phyloP scores from a whole-genome alignment of 2,888 invertebrate genomes.

The Lasioglossum vierecki region DNA sequence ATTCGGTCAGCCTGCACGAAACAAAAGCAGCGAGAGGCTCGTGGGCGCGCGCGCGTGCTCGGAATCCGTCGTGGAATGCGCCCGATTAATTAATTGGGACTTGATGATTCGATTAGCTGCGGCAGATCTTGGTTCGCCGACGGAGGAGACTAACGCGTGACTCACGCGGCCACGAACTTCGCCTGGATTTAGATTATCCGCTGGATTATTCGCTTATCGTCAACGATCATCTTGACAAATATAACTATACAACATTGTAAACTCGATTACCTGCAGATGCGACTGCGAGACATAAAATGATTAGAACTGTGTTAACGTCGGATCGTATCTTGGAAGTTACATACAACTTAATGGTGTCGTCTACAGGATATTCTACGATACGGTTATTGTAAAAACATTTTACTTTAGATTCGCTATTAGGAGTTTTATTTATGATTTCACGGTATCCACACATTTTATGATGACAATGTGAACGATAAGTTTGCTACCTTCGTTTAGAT shows the following conservation, averaged over 20 bases:
- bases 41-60: conserved; percentile 14
- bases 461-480: not conserved
- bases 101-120: conserved; percentile 31
- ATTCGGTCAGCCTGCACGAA: conserved; percentile 20
- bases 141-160: not conserved
- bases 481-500: no score
- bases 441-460: no score
- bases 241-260: not conserved
- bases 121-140: not conserved
- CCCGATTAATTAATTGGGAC: conserved; percentile 44
- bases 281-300: not conserved
- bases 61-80: conserved; percentile 20
- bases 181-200: not conserved
- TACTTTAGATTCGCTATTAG: no score
- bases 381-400: no score
- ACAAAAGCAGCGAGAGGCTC: conserved; percentile 30
- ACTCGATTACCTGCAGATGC: not conserved
- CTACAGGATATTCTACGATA: no score
- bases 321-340: not conserved
- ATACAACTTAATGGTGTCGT: not conserved
- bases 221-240: not conserved
- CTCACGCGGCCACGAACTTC: conserved; percentile 3
- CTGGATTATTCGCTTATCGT: not conserved
- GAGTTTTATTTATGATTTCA: no score
- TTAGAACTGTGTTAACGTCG: not conserved